phyloP scores from a whole-genome alignment of 1,140 invertebrate genomes.

The Matsumurasca onukii region DNA sequence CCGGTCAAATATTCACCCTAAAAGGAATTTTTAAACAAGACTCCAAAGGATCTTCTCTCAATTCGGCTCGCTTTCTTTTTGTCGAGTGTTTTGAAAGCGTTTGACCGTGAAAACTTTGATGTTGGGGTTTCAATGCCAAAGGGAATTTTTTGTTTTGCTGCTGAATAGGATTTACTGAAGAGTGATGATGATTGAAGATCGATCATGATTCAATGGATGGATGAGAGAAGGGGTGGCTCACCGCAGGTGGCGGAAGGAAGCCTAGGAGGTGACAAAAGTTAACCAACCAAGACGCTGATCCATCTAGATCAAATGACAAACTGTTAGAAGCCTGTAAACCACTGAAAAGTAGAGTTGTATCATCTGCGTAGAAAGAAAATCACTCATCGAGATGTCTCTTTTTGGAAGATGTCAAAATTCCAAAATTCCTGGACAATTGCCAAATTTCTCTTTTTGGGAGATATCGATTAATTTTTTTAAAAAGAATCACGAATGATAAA shows the following conservation, averaged over 20 bases:
- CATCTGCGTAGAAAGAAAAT: not conserved
- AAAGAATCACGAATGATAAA: too few species aligned
- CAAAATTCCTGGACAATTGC: not conserved
- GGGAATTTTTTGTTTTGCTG: not conserved
- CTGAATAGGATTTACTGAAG: not conserved
- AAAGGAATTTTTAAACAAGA: not conserved
- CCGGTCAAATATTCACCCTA: constrained; percentile 11
- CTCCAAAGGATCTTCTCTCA: not conserved
- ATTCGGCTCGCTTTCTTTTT: not conserved
- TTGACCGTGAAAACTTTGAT: not conserved
- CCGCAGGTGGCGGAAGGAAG: constrained; percentile 20
- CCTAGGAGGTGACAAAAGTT: not conserved
- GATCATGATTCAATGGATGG: not conserved
- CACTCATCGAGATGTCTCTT: not conserved
- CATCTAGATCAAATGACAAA: not conserved
- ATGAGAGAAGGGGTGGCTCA: not conserved
- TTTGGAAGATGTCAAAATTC: not conserved
- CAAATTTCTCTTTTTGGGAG: not conserved
- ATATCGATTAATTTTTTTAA: not conserved
- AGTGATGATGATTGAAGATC: not conserved
- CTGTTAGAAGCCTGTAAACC: not conserved
- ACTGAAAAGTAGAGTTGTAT: not conserved
- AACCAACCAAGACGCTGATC: not conserved
- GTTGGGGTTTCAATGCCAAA: not conserved
- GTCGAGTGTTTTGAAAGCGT: not conserved